phyloP scores from a whole-genome alignment of 2,888 invertebrate genomes.

The Acronicta leporina region DNA sequence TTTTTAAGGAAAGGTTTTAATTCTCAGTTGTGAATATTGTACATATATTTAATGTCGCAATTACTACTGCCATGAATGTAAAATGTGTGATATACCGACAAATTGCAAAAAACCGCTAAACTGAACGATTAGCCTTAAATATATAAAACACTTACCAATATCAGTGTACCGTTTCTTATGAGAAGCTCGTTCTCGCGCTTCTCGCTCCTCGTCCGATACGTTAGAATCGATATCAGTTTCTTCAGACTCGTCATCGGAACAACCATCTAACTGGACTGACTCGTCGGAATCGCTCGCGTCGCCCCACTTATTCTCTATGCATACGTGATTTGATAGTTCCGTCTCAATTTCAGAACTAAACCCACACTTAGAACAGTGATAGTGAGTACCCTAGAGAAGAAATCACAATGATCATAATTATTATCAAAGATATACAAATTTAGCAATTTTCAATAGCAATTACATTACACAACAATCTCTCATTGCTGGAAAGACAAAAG shows the following conservation, averaged over 20 bases:
- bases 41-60: too few species aligned
- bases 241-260: constrained; percentile 53
- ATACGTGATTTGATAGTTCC: constrained; percentile 50
- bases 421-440: too few species aligned
- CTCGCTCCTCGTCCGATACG: constrained; percentile 65
- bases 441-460: too few species aligned
- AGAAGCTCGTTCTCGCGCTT: constrained; percentile 25
- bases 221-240: constrained; percentile 67
- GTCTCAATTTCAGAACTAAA: constrained; percentile 43
- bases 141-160: constrained; percentile 26
- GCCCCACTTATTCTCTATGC: constrained; percentile 29
- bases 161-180: constrained; percentile 32
- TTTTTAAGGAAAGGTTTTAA: too few species aligned
- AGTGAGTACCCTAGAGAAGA: constrained; percentile 23
- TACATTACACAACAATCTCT: too few species aligned
- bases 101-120: too few species aligned
- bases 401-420: constrained; percentile 3
- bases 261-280: constrained; percentile 59
- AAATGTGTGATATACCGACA: too few species aligned
- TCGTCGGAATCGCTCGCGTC: constrained; percentile 65
- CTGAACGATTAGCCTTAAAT: too few species aligned
- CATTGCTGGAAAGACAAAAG: too few species aligned
- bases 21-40: too few species aligned
- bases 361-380: constrained; percentile 44
- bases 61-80: too few species aligned